Percentiles rank a stretch among this genome's conserved stretches.
These are phyloP conservation scores for Nomia melanderi DNA, from an alignment of 1,140 invertebrate genomes.

Conservation along the genomic window DNA sequence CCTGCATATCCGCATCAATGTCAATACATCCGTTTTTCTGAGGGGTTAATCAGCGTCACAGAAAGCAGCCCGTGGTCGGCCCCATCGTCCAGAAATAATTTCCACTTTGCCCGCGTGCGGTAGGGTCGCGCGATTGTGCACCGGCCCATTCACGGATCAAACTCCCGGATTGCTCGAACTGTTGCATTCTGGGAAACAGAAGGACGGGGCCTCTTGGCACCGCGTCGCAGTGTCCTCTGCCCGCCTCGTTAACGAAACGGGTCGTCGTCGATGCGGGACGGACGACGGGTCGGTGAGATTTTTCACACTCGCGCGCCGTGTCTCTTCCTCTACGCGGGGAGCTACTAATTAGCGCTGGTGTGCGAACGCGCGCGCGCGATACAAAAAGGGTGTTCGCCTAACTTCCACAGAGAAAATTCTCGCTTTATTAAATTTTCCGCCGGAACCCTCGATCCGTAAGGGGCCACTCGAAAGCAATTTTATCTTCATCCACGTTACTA, in stretches of 20 bases:
- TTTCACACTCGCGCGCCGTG: background rate
- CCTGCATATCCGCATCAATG: too few relatives aligned
- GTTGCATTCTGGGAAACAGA: constrained; percentile 14
- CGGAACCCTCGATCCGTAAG: constrained; percentile 29
- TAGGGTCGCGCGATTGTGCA: constrained; percentile 16
- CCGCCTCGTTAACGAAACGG: constrained; percentile 37
- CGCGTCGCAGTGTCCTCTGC: background rate
- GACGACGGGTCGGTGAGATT: constrained; percentile 22
- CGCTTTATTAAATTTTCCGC: constrained; percentile 49
- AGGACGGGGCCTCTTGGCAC: background rate
- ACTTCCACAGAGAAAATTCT: constrained; percentile 39
- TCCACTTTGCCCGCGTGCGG: constrained; percentile 3
- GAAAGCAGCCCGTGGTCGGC: too few relatives aligned
- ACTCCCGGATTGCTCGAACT: constrained; percentile 26
- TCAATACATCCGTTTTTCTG: too few relatives aligned
- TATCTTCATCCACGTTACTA: constrained; percentile 33
- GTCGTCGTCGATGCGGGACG: constrained; percentile 10
- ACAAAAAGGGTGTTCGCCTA: constrained; percentile 29
- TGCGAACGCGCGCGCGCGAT: background rate
- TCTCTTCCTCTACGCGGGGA: constrained; percentile 9
- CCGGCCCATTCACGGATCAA: constrained; percentile 22
- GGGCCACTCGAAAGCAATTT: constrained; percentile 40
- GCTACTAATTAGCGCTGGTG: constrained; percentile 32
- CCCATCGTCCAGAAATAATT: constrained; percentile 34
- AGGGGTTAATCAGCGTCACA: too few relatives aligned